These are phyloP conservation scores for Hyperopisus bebe DNA, from an alignment of 2,113 vertebrate species.

Conservation along the genomic window DNA sequence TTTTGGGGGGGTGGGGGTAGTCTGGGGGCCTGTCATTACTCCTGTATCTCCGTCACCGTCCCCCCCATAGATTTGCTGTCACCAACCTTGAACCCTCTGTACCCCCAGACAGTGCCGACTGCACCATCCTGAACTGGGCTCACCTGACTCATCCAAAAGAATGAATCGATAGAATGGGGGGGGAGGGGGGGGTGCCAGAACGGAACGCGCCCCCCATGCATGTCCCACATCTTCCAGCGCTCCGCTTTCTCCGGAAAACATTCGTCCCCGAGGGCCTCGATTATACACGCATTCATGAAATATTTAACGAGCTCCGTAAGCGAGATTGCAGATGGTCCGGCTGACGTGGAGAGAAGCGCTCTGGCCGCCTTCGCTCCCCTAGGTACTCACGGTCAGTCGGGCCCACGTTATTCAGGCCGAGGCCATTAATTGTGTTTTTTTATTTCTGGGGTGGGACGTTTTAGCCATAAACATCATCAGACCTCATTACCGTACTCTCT, in stretches of 20 bases:
- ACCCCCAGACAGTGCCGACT: background rate
- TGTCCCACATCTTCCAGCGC: background rate
- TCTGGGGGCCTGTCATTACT: background rate
- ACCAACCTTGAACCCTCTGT: background rate
- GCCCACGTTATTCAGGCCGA: background rate
- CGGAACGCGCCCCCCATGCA: background rate
- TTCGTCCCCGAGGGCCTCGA: background rate
- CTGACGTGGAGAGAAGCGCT: background rate
- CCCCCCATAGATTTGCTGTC: background rate
- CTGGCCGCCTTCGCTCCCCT: background rate
- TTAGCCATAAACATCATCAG: background rate
- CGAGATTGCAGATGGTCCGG: slow-evolving; percentile 14
- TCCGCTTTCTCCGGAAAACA: background rate
- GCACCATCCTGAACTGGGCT: background rate
- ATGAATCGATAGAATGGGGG: background rate
- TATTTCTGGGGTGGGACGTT: background rate
- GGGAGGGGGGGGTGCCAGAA: background rate
- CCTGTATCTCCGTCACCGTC: background rate
- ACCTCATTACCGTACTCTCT: background rate
- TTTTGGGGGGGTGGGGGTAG: background rate
- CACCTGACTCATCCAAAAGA: background rate
- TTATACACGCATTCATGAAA: slow-evolving; percentile 28
- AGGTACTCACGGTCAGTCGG: background rate
- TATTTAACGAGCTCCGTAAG: slow-evolving; percentile 22
- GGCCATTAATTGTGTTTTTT: background rate